Evolutionary conservation across 2,113 vertebrate genomes (phyloP).

Genomic region (Eidolon helvum): DNA sequence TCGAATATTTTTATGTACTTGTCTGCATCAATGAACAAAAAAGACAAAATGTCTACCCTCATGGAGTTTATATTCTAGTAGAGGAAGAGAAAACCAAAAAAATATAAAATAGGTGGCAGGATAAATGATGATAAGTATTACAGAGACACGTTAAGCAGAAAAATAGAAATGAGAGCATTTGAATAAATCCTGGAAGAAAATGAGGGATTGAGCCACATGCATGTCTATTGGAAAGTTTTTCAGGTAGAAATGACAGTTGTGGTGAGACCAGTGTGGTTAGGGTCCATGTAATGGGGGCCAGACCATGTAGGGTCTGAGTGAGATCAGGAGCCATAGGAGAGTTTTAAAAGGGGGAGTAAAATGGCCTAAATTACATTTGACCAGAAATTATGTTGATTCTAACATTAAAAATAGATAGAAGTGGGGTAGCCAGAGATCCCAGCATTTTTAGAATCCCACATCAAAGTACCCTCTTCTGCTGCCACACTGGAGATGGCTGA

Average conservation of each 20-base stretch:
- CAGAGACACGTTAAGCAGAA: background rate
- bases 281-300: background rate
- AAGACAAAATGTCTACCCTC: background rate
- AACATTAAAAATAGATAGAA: background rate
- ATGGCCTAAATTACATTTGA: background rate
- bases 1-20: background rate
- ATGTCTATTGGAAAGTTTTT: background rate
- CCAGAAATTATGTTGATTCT: background rate
- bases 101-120: background rate
- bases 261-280: background rate
- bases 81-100: background rate
- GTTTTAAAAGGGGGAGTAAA: background rate
- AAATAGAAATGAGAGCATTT: background rate
- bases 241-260: too few species aligned
- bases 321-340: background rate
- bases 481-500: background rate
- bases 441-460: background rate
- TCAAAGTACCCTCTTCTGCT: background rate
- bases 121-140: background rate
- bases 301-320: background rate
- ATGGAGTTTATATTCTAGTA: background rate
- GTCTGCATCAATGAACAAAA: background rate
- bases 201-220: background rate
- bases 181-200: background rate
- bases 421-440: background rate